Conservation (phyloP, 37 sponge, comb jelly and placozoan genomes). For the Bolinopsis microptera region DNA sequence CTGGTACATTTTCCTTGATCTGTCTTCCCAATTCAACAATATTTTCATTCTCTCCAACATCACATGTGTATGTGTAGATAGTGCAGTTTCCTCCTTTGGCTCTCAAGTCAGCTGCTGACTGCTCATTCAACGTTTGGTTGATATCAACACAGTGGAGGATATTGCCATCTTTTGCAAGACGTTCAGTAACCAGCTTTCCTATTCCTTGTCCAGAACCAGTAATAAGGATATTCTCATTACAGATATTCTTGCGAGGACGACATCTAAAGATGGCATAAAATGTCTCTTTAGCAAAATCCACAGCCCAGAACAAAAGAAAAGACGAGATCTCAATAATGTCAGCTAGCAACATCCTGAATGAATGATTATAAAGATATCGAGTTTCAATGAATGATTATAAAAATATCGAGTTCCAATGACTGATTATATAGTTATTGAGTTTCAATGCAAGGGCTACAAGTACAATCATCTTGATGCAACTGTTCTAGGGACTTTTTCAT, state of each 20-base stretch:
- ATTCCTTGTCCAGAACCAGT: conserved; percentile 36
- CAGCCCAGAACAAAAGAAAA: background rate
- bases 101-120: background rate
- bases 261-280: conserved; percentile 27
- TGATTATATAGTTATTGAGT: too few species aligned
- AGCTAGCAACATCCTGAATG: background rate
- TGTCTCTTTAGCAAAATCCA: background rate
- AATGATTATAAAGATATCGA: too few species aligned
- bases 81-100: conserved; percentile 9
- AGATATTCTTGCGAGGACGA: conserved; percentile 13
- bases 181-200: background rate
- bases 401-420: too few species aligned
- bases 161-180: background rate
- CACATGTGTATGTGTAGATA: conserved; percentile 50
- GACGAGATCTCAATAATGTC: background rate
- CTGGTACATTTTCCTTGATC: conserved; percentile 24
- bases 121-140: background rate
- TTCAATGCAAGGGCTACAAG: too few species aligned
- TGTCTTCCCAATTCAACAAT: background rate
- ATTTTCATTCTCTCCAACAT: conserved; percentile 3
- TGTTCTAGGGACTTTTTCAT: too few species aligned
- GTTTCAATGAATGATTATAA: too few species aligned
- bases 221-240: conserved; percentile 5
- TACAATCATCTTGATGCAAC: too few species aligned
- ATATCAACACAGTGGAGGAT: conserved; percentile 33